Evolutionary conservation across 2,888 invertebrate species (phyloP).

Genomic region (Sphecodes monilicornis): DNA sequence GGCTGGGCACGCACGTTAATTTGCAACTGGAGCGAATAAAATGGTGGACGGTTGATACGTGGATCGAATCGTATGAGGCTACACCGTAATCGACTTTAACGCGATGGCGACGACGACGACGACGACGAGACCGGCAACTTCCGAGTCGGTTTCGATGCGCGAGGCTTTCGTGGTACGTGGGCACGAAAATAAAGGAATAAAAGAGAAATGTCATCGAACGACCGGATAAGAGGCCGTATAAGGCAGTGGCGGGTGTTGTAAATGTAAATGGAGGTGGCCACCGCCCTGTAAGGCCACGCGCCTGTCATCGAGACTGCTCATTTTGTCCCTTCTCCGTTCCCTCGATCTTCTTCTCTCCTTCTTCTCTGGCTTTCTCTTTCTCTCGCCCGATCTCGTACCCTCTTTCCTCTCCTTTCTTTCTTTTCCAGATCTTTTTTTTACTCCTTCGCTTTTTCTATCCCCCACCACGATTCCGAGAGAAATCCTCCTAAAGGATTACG

Average conservation of each 20-base stretch:
- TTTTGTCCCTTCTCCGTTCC: conserved; percentile 52
- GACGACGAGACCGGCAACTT: conserved; percentile 31
- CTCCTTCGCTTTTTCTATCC: background rate
- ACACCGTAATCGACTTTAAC: conserved; percentile 38
- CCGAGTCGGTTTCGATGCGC: conserved; percentile 32
- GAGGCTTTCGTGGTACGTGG: conserved; percentile 38
- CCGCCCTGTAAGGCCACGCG: conserved; percentile 78
- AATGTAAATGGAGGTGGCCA: conserved; percentile 77
- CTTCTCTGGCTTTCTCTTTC: background rate
- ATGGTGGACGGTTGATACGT: conserved; percentile 32
- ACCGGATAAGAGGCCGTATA: conserved; percentile 74
- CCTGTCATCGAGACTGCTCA: conserved; percentile 75
- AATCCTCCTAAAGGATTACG: conserved; percentile 53
- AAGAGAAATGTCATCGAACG: conserved; percentile 76
- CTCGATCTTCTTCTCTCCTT: conserved; percentile 17
- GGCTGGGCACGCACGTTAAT: conserved; percentile 19
- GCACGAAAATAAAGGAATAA: conserved; percentile 59
- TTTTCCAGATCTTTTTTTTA: conserved; percentile 7
- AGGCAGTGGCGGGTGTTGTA: conserved; percentile 76
- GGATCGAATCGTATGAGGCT: conserved; percentile 48
- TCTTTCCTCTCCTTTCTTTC: conserved; percentile 45
- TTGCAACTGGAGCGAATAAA: conserved; percentile 21
- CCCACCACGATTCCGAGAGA: conserved; percentile 35
- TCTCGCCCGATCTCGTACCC: background rate
- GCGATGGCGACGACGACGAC: background rate